Evolutionary conservation across 2,797 vertebrate species (phyloP), one percentile per base, ranked within the genome.

Genomic region (Sebastolobus alascanus): DNA sequence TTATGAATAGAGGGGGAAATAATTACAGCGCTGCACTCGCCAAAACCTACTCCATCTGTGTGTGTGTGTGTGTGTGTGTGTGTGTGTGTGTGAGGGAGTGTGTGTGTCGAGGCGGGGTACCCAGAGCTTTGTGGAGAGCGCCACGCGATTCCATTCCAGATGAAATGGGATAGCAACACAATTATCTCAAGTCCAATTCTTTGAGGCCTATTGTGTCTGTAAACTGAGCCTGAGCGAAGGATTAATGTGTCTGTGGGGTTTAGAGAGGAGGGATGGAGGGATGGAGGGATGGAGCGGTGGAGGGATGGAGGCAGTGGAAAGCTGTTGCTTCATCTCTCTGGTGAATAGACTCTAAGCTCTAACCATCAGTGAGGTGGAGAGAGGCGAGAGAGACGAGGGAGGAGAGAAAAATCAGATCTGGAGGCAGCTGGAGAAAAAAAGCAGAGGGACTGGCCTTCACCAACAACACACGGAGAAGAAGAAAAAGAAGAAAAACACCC

Each of bases 181-280:
- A 95, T 96, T 96, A 95, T 95, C 94, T 93, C 85, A 95, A 94
- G 94, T 93, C 91, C 93, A 93, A 94, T 95, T 95, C 94, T 95
- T 93, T 87, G 87, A 92, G 93, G 91, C 85, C 94, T 91, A 94
- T 96, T 96, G 95, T 95, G 94, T 94, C 93, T 91, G 92, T 92
- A 94, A 95, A 94, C 90, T 89, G 94, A 94, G 93, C 91, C 94
- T 76, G 91, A 90, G 91, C 82, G 29, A 78, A 90, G 93, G 95
- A 94, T 94, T 95, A 94, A 93, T 92, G 89, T 90, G 91, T 91
- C 88, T 90, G 87, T 85, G 80, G 79, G 84, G 73, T 85, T 87
- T 84, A 69, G 83, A 70, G 84, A 64, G 69, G 78, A 75, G 68
- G 61, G 76, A 54, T 58, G 63, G 73, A 40, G 37, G 68, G 27